Percentiles rank a stretch among this genome's conserved stretches.
Evolutionary conservation across 1,140 invertebrate species (phyloP).

Genomic region (Plectus sambesii): DNA sequence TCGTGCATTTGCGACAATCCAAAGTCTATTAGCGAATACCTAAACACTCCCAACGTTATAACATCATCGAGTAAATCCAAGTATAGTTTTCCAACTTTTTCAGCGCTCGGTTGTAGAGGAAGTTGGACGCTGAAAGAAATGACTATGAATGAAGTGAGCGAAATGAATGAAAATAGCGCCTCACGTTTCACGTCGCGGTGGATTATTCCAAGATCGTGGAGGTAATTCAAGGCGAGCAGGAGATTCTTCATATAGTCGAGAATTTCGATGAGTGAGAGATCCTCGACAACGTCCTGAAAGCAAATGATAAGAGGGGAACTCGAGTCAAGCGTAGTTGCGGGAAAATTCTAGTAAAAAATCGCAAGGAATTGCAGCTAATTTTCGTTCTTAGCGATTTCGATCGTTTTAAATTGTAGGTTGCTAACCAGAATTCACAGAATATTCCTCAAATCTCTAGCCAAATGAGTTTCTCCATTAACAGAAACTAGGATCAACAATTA

Average conservation of each 20-base stretch:
- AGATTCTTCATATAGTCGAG: constrained; percentile 70
- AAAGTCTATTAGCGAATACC: constrained; percentile 69
- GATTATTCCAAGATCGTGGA: constrained; percentile 73
- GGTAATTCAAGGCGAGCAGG: constrained; percentile 62
- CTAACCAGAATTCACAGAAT: too few species aligned
- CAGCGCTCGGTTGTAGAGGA: constrained; percentile 67
- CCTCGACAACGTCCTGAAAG: constrained; percentile 62
- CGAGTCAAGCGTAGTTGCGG: too few species aligned
- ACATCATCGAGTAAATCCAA: constrained; percentile 8
- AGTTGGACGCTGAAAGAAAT: constrained; percentile 69
- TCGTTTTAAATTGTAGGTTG: too few species aligned
- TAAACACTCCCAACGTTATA: constrained; percentile 26
- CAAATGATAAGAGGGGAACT: too few species aligned
- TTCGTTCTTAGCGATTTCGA: constrained; percentile 11
- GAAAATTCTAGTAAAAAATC: constrained; percentile 37
- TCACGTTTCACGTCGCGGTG: constrained; percentile 62
- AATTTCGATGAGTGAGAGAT: constrained; percentile 56
- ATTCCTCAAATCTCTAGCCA: too few species aligned
- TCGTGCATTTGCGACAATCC: constrained; percentile 61
- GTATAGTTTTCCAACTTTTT: constrained; percentile 50
- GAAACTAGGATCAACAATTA: too few species aligned
- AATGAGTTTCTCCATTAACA: too few species aligned
- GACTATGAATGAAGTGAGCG: not conserved
- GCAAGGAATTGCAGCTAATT: constrained; percentile 9
- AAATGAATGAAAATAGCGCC: not conserved